These are phyloP conservation scores for Ellobium chinense DNA, from an alignment of 2,888 invertebrate species.

Conservation along the genomic window DNA sequence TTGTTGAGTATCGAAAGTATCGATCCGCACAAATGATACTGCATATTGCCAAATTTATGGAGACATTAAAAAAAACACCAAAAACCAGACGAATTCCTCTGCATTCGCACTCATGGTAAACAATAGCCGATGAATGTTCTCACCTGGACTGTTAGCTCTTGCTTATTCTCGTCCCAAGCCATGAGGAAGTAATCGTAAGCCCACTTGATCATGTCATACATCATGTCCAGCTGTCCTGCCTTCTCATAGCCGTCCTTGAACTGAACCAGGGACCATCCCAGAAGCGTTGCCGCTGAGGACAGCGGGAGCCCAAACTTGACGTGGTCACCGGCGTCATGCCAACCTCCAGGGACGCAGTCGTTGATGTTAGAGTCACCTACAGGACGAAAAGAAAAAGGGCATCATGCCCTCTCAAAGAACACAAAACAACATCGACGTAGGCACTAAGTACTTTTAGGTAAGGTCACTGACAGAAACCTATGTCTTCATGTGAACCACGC, in stretches of 20 bases:
- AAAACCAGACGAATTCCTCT: no score
- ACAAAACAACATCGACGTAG: background rate
- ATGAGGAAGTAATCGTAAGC: conserved; percentile 83
- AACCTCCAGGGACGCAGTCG: conserved; percentile 57
- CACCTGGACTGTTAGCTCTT: conserved; percentile 45
- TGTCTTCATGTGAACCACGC: no score
- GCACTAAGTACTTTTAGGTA: background rate
- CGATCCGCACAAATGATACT: no score
- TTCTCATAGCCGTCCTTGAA: conserved; percentile 59
- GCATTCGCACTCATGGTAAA: no score
- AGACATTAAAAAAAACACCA: no score
- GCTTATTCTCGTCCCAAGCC: conserved; percentile 35
- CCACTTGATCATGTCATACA: conserved; percentile 80
- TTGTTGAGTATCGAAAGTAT: no score
- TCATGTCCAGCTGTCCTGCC: conserved; percentile 59
- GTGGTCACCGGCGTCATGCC: conserved; percentile 59
- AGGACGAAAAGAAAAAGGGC: background rate
- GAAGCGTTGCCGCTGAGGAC: conserved; percentile 54
- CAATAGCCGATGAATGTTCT: no score
- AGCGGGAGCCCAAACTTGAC: conserved; percentile 64
- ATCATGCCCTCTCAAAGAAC: background rate
- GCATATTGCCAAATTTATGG: no score
- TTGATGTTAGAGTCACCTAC: conserved; percentile 66
- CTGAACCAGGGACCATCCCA: conserved; percentile 57
- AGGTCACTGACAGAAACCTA: no score